Conservation (phyloP, 1,140 invertebrate species). For the Holcopasites calliopsidis region DNA sequence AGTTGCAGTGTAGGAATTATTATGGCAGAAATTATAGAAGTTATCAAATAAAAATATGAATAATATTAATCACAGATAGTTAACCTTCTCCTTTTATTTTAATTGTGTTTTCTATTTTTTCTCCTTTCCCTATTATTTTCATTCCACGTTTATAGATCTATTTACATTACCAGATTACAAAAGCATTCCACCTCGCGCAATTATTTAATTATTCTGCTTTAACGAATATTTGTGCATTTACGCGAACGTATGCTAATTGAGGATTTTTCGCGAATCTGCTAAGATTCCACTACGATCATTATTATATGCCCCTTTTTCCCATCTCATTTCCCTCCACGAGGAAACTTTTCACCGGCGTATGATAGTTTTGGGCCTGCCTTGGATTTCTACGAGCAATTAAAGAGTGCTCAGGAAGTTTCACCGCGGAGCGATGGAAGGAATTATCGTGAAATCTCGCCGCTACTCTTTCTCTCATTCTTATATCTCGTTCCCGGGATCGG, state of each 20-base stretch:
- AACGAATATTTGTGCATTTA: neutral
- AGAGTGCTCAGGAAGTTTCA: conserved; percentile 31
- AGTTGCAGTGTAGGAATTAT: no score
- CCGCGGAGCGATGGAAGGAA: conserved; percentile 22
- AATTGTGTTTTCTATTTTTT: no score
- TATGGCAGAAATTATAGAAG: no score
- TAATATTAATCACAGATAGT: no score
- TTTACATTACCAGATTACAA: no score
- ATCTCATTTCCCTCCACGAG: conserved; percentile 53
- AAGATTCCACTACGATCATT: conserved; percentile 11
- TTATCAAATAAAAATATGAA: no score
- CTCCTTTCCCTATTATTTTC: no score
- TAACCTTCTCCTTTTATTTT: no score
- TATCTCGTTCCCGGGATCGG: conserved; percentile 14
- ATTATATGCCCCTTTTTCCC: conserved; percentile 7
- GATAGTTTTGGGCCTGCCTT: conserved; percentile 19
- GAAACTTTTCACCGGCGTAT: conserved; percentile 52
- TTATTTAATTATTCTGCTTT: neutral
- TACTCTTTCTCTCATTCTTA: conserved; percentile 24
- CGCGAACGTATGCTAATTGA: neutral
- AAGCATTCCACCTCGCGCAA: neutral
- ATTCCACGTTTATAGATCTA: no score
- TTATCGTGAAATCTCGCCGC: conserved; percentile 30
- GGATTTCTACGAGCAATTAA: conserved; percentile 57
- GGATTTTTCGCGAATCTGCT: neutral